These are phyloP conservation scores for Bombus confusus DNA, from an alignment of 1,140 invertebrate species.

Conservation along the genomic window DNA sequence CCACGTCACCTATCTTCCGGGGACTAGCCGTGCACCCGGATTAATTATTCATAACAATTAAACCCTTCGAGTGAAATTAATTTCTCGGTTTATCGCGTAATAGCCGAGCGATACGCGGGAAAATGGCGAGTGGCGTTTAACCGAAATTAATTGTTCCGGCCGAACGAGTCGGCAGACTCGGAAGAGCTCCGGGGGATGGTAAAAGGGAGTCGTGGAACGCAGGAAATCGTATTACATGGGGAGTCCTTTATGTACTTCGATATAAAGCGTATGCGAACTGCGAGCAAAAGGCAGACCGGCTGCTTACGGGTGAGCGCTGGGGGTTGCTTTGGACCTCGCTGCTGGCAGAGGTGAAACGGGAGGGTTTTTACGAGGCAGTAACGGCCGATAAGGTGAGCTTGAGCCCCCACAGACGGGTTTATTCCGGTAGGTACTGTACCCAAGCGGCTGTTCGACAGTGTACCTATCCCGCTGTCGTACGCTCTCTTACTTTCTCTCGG, in stretches of 20 bases:
- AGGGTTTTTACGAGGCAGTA: conserved; percentile 82
- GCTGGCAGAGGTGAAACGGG: conserved; percentile 74
- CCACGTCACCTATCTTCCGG: conserved; percentile 13
- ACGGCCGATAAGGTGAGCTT: conserved; percentile 83
- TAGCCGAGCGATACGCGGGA: conserved; percentile 7
- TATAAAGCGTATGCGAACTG: conserved; percentile 58
- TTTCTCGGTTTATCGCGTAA: conserved; percentile 42
- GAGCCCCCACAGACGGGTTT: conserved; percentile 76
- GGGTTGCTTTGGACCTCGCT: conserved; percentile 53
- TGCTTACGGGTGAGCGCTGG: conserved; percentile 42
- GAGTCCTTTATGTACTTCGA: conserved; percentile 66
- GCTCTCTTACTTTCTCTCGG: conserved; percentile 55
- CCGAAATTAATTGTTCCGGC: conserved; percentile 44
- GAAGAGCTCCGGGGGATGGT: conserved; percentile 13
- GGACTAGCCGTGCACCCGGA: neutral
- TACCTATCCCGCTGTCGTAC: conserved; percentile 65
- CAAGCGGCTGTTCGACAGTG: conserved; percentile 79
- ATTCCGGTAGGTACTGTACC: conserved; percentile 80
- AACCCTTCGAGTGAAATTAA: conserved; percentile 41
- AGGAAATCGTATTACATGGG: conserved; percentile 52
- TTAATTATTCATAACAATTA: conserved; percentile 50
- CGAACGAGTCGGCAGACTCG: conserved; percentile 28
- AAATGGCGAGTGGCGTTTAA: conserved; percentile 21
- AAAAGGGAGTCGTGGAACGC: conserved; percentile 24
- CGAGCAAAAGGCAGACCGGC: conserved; percentile 54